Evolutionary conservation across 2,797 vertebrate species (phyloP), one percentile per base, ranked within the genome.

Genomic region (Tauraco hartlaubi): DNA sequence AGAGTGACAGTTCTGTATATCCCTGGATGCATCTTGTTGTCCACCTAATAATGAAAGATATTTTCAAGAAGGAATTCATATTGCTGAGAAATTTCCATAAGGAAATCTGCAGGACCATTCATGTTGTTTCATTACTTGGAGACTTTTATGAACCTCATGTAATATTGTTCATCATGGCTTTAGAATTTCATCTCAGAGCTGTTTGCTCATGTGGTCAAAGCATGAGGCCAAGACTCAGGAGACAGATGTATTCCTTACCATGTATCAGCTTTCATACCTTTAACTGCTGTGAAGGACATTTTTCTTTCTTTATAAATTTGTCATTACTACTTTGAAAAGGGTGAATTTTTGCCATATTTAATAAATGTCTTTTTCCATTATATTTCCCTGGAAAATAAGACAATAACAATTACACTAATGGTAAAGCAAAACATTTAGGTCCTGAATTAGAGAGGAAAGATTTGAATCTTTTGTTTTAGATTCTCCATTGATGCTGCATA

Each of bases 391-490:
- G 26, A 12, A 35, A 55, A 37, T 6, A 58, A 81, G 44, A 44
- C 15, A 46, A n/a, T 15, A 67, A 14, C 22, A 89, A 54, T 80
- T 68, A 66, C 18, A 26, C 4, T 44, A 69, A 81, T n/a, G 22
- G 41, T 63, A 90, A 93, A 76, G 15, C 13, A 90, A 91, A 95
- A 85, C 3, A 52, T 91, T 79, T 69, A 61, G 17, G 46, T 51
- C 18, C 17, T 80, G 68, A 79, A 79, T 94, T 85, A 77, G 29
- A 88, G 18, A 68, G 37, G 19, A 85, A 55, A 87, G 52, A 82
- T 54, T 71, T 64, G 37, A 63, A 21, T 48, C 56, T 85, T 85
- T 49, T 44, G 9, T 55, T 92, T 86, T 43, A 80, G n/a, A 68
- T 91, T 83, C 54, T 85, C 25, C 31, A 54, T 1, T 79, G 80